Evolutionary conservation across 2,797 vertebrate genomes (phyloP), one percentile per base, ranked within the genome.

Genomic region (Crotalus adamanteus): DNA sequence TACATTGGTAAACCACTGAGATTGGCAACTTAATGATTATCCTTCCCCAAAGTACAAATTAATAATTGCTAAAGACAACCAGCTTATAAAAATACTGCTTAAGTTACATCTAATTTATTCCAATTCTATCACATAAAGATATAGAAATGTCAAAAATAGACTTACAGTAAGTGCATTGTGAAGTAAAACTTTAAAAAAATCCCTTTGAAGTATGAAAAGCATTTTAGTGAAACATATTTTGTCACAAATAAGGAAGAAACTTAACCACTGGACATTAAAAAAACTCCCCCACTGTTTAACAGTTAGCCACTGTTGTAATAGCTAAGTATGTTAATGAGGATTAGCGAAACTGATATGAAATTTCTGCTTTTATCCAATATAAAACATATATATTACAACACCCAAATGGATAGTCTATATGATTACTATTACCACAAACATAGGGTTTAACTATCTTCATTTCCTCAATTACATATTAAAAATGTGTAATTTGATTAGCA

Each of bases 321-420:
- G 31, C 26, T 18, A 92, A 28, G 12, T 37, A 65, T 9, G 14
- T 73, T 55, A 73, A 57, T 89, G 94, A 73, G 16, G 69, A 11
- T 65, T 61, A 92, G 90, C 95, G 60, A 55, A 16, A 89, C 6
- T 26, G 86, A 42, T 65, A n/a, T 55, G 37, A 53, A 91, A 60
- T 51, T 88, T 55, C 31, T 28, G 31, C 1, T 69, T 57, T 92
- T 91, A 61, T 89, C 26, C 69, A 85, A 3, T 86, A 42, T 87
- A 73, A 73, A 60, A 69, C 6, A 87, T 53, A 87, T 0, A 56
- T 69, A 26, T 22, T 0, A 88, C 11, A 88, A 61, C 12, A 47
- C 42, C 42, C 25, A 83, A 25, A 83, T 47, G 22, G 20, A 83
- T 83, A 83, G 25, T 83, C 78, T 83, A 42, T 37, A 73, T 78